Base-by-base conservation (phyloP, 2,113 vertebrate species). In the Potamarius usumacintae region DNA sequence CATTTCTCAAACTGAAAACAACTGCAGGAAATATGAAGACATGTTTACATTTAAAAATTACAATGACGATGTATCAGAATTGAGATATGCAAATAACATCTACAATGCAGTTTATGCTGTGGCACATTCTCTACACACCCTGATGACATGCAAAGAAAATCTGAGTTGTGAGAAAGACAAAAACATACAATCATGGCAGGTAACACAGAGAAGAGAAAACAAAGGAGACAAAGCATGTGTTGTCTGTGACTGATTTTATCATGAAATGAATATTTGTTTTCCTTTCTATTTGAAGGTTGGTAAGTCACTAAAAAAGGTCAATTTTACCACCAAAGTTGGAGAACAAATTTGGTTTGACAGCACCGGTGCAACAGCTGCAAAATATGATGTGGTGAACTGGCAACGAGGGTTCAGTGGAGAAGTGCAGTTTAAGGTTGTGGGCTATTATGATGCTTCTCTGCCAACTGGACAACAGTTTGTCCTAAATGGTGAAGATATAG, bases 301-400 rank as follows among this genome's bases (percentile, higher is more conserved):
- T 55, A 76, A 89, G 18, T 69, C 82, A 17, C 82, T 89, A 20
- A 94, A 94, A 86, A 81, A 67, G 34, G 94, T 95, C 0, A 92
- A 95, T 87, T 94, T 95, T 22, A 93, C 92, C 0, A 90, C 91
- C 1, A 94, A 91, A 17, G 91, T 90, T 0, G 93, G 91, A 1
- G 93, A 95, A 17, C 85, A 65, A 20, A 91, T 95, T 57, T 94
- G 93, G 93, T 95, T 95, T 87, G 95, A 95, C 69, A 91, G 87
- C 48, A 94, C 93, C 0, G 94, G 94, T 27, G 92, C 94, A 67
- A 85, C 94, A 34, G 89, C 90, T 18, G 94, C 95, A 62, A 90
- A 58, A 18, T 96, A 95, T 81, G 94, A 95, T 57, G 90, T 95
- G 83, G 91, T 95, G 62, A 95, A 95, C 90, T 95, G 95, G 95